A percentile compares a stretch with the other conserved stretches of the same genome.
These are phyloP conservation scores for Oxyteleia sp. DNA, from an alignment of 2,888 invertebrate genomes.

Conservation along the genomic window DNA sequence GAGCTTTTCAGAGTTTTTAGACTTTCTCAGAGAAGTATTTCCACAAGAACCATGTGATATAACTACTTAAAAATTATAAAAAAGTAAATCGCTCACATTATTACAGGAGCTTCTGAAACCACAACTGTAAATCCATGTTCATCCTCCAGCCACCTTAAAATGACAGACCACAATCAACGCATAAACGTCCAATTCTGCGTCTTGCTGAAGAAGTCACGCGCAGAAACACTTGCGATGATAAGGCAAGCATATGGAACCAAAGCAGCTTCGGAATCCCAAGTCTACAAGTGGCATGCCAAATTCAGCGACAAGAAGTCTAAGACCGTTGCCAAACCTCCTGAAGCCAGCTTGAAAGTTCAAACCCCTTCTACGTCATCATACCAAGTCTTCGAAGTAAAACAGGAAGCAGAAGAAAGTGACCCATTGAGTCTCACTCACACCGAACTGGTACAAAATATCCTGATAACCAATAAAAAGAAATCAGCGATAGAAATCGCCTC, in stretches of 20 bases:
- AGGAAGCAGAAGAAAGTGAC: background rate
- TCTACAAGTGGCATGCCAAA: background rate
- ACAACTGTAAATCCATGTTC: no score
- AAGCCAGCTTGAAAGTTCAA: background rate
- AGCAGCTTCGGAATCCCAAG: background rate
- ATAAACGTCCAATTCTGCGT: background rate
- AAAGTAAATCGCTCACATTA: no score
- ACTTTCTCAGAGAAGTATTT: no score
- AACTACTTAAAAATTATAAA: no score
- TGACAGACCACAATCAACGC: no score
- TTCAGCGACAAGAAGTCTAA: no score
- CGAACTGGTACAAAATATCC: background rate
- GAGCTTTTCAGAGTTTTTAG: no score
- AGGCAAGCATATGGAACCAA: background rate
- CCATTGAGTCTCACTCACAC: background rate
- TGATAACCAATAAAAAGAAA: background rate
- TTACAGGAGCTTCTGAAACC: no score
- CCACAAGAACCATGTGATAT: no score
- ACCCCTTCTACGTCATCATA: background rate
- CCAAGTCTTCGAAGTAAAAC: background rate
- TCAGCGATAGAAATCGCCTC: background rate
- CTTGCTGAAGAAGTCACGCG: background rate
- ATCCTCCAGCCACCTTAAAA: no score
- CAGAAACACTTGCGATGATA: background rate
- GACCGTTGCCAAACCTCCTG: no score